Percentiles rank a stretch among this genome's conserved stretches.
These are phyloP conservation scores for Lycodopsis pacificus DNA, from an alignment of 2,797 vertebrate species.

Conservation along the genomic window DNA sequence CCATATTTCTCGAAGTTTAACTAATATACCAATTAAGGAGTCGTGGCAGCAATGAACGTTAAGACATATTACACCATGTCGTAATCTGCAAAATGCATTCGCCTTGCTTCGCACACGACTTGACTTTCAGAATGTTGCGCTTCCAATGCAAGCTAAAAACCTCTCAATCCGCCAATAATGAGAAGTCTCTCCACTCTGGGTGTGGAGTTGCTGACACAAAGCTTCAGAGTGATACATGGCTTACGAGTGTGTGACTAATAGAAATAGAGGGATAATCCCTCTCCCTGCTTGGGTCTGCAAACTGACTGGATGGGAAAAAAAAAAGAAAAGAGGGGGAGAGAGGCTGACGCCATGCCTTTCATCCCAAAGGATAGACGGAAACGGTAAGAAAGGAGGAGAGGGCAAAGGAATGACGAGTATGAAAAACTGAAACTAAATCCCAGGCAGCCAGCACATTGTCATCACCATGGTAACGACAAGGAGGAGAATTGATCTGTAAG, in stretches of 20 bases:
- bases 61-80: constrained; percentile 40
- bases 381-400: constrained; percentile 43
- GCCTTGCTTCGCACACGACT: constrained; percentile 49
- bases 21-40: constrained; percentile 44
- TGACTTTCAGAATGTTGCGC: constrained; percentile 51
- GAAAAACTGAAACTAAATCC: constrained; percentile 32
- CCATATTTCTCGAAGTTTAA: constrained; percentile 14
- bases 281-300: constrained; percentile 80
- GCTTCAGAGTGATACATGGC: constrained; percentile 80
- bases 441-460: constrained; percentile 16
- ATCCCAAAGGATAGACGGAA: constrained; percentile 58
- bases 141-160: constrained; percentile 68
- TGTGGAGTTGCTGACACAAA: constrained; percentile 81
- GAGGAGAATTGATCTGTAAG: constrained; percentile 20
- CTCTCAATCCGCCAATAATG: constrained; percentile 78
- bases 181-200: constrained; percentile 71
- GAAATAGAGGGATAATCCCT: constrained; percentile 81
- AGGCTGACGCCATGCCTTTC: constrained; percentile 63
- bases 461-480: constrained; percentile 64
- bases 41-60: constrained; percentile 10
- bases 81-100: constrained; percentile 60
- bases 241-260: constrained; percentile 82
- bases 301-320: constrained; percentile 65
- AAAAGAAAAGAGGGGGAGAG: constrained; percentile 21
- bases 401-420: constrained; percentile 47